Percentiles rank a stretch among this genome's conserved stretches.
Conservation (phyloP, 2,113 vertebrate genomes). For the Cyprinodon brontotheroides region DNA sequence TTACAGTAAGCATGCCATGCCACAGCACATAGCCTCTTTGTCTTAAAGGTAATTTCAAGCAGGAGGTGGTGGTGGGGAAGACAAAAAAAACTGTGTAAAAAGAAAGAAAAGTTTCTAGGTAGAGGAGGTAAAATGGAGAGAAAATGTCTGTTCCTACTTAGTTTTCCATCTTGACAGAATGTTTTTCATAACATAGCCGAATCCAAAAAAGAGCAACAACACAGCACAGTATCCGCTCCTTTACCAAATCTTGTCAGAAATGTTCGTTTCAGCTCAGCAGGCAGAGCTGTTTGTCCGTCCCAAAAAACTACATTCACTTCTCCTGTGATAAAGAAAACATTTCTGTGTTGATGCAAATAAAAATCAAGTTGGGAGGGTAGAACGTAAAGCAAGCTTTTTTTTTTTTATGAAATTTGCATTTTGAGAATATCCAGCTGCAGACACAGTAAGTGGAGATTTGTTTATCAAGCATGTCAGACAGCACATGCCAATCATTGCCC, state of each 20-base stretch:
- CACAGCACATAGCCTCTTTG: conserved; percentile 69
- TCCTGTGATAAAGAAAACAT: conserved; percentile 52
- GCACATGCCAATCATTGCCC: conserved; percentile 23
- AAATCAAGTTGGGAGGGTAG: conserved; percentile 9
- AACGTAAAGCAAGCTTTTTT: neutral
- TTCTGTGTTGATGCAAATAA: conserved; percentile 10
- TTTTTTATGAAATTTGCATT: conserved; percentile 30
- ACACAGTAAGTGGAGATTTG: neutral
- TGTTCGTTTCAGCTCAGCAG: conserved; percentile 54
- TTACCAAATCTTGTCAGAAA: conserved; percentile 49
- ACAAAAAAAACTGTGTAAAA: neutral
- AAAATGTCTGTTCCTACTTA: conserved; percentile 29
- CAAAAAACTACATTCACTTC: conserved; percentile 33
- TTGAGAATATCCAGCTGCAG: conserved; percentile 17
- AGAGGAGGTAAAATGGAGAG: conserved; percentile 29
- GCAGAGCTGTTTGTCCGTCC: conserved; percentile 40
- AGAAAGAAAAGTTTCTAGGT: neutral
- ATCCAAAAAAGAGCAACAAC: conserved; percentile 24
- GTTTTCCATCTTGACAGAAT: conserved; percentile 28
- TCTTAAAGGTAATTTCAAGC: conserved; percentile 70
- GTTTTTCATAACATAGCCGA: conserved; percentile 36
- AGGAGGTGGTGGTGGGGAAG: conserved; percentile 43
- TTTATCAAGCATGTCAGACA: conserved; percentile 38
- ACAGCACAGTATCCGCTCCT: conserved; percentile 40
- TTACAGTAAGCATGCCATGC: conserved; percentile 66